These are phyloP conservation scores for Poecile atricapillus DNA, from an alignment of 2,113 vertebrate species.

Conservation along the genomic window DNA sequence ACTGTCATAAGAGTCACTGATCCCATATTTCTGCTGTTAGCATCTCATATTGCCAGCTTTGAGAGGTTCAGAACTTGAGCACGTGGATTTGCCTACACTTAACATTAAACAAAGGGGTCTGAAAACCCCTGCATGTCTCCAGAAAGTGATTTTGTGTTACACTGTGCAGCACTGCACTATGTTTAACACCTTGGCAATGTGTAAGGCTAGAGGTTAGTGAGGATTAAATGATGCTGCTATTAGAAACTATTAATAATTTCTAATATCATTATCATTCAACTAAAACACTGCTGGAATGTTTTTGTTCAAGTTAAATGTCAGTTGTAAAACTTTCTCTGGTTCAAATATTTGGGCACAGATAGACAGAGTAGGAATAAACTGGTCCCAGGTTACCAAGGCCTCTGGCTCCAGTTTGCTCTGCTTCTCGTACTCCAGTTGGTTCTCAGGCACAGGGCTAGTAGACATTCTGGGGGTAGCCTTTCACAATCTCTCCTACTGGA, in stretches of 20 bases:
- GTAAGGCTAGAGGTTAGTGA: background rate
- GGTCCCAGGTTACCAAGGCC: background rate
- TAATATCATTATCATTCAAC: background rate
- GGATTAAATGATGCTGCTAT: background rate
- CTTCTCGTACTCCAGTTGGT: rapidly evolving
- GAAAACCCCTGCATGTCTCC: background rate
- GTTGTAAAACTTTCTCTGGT: background rate
- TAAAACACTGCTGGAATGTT: background rate
- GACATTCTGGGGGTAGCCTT: background rate
- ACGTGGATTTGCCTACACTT: background rate
- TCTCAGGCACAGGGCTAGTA: background rate
- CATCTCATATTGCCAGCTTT: background rate
- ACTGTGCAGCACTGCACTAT: rapidly evolving
- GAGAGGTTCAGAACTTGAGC: background rate
- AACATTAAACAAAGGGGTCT: background rate
- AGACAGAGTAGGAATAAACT: background rate
- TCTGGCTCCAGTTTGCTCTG: background rate
- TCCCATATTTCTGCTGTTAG: background rate
- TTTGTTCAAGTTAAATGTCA: background rate
- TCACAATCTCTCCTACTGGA: background rate
- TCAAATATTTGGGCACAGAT: background rate
- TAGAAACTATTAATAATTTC: background rate
- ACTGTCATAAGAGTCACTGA: background rate
- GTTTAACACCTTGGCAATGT: background rate
- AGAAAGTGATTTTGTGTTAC: background rate